Base-by-base conservation (phyloP, 2,888 invertebrate genomes). In the Sarcophaga carnaria region DNA sequence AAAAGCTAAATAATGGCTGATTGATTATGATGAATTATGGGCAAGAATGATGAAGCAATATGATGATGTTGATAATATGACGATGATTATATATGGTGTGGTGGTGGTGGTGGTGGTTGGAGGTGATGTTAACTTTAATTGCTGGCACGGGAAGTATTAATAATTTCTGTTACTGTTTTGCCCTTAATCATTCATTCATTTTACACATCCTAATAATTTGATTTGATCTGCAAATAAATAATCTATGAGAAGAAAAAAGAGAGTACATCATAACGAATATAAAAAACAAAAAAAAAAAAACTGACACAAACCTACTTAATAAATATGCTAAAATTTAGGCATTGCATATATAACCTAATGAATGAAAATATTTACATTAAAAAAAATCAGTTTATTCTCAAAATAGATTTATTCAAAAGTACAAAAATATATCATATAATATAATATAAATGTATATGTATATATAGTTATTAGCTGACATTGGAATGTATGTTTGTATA, bases 371-470 rank as follows among this genome's bases (percentile, higher is more conserved):
- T 62, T 62, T 54, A 37, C 17, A 20, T 62, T 37, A 45, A 54
- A 27, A 70, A 75, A 76, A 76, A 77, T 76, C 66, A 37, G 60
- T 85, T 89, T 89, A 80, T 88, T 86, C 80, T 77, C 86, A 89
- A 88, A 88, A 87, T 88, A 84, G 83, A 89, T 88, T 89, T 88
- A 89, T 89, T 90, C 54, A 88, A 85, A 88, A 87, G 88, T 88
- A 88, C 85, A 88, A 88, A 88, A 88, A 89, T 90, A 90, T 89
- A 88, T 22, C 22, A 22, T 22, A 22, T 22, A 22, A 22, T 49
- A 69, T 22, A 67, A 20, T 70, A 74, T 62, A 20, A 27, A 22
- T 22, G 22, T 22, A 62, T 88, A 62, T 88, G 84, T 88, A 80
- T 67, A 49, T 87, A 87, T 87, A 83, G 8, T 81, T 75, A 77